phyloP scores from a whole-genome alignment of 2,797 vertebrate species.

The Myotis daubentonii region DNA sequence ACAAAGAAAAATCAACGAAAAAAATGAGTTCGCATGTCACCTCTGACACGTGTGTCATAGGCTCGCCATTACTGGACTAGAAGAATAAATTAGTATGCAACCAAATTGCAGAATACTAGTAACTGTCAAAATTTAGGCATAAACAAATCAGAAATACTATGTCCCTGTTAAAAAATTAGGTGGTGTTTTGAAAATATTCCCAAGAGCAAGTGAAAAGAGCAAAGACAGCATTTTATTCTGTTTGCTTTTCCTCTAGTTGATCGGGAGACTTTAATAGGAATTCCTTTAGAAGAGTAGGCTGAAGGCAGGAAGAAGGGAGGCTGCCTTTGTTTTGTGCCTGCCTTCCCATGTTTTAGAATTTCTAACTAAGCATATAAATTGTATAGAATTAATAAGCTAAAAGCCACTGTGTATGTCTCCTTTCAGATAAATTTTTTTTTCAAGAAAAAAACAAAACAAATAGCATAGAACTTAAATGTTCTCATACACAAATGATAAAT shows the following conservation, averaged over 20 bases:
- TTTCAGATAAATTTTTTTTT: not conserved
- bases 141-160: not conserved
- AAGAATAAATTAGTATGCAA: not conserved
- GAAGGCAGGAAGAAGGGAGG: not conserved
- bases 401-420: not conserved
- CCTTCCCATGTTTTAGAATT: not conserved
- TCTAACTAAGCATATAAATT: not conserved
- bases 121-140: not conserved
- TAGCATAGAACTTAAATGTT: not conserved
- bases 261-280: not conserved
- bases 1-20: too few relatives aligned
- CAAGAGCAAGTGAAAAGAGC: not conserved
- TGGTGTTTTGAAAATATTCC: not conserved
- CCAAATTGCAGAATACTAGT: not conserved
- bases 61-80: not conserved
- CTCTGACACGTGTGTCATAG: too few relatives aligned
- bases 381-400: not conserved
- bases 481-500: not conserved
- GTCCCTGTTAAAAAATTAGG: not conserved
- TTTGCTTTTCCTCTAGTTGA: constrained; percentile 1
- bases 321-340: not conserved
- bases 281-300: not conserved
- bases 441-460: not conserved
- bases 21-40: too few relatives aligned
- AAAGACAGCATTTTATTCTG: not conserved